A percentile compares a stretch with the other conserved stretches of the same genome.
Conservation (phyloP, 2,888 invertebrate species). For the Cephus pygmeus region DNA sequence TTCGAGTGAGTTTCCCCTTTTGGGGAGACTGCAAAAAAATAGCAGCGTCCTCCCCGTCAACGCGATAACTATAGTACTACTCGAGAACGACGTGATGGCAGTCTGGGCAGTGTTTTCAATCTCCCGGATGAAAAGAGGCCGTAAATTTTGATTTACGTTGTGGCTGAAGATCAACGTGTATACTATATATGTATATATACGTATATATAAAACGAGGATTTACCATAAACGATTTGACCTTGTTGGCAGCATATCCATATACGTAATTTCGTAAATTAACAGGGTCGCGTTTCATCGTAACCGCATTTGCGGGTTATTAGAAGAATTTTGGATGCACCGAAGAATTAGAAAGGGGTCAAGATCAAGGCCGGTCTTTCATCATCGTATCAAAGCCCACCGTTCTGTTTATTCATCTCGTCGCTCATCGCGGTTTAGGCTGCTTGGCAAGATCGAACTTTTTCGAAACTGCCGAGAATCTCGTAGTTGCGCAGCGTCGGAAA, state of each 20-base stretch:
- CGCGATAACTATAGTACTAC: neutral
- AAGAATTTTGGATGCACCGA: neutral
- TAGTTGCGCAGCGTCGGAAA: neutral
- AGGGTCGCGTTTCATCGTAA: neutral
- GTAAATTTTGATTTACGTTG: neutral
- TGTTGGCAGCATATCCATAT: slow-evolving; percentile 26
- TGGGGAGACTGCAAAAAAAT: neutral
- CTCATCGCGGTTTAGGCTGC: neutral
- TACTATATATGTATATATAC: neutral
- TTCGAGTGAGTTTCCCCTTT: neutral
- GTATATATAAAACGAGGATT: neutral
- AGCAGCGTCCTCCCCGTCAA: neutral
- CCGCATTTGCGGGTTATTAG: neutral
- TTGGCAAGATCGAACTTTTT: neutral
- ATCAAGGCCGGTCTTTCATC: neutral
- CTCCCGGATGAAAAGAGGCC: neutral
- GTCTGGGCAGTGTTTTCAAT: neutral
- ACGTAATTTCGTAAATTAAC: slow-evolving; percentile 31
- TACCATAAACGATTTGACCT: slow-evolving; percentile 24
- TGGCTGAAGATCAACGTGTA: neutral
- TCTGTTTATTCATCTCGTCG: neutral
- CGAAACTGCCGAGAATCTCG: neutral
- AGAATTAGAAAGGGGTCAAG: neutral
- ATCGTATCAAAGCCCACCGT: neutral
- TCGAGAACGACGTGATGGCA: neutral